Percentiles rank a stretch among this genome's conserved stretches.
These are phyloP conservation scores for Thaumatotibia leucotreta DNA, from an alignment of 1,140 invertebrate species.

Conservation along the genomic window DNA sequence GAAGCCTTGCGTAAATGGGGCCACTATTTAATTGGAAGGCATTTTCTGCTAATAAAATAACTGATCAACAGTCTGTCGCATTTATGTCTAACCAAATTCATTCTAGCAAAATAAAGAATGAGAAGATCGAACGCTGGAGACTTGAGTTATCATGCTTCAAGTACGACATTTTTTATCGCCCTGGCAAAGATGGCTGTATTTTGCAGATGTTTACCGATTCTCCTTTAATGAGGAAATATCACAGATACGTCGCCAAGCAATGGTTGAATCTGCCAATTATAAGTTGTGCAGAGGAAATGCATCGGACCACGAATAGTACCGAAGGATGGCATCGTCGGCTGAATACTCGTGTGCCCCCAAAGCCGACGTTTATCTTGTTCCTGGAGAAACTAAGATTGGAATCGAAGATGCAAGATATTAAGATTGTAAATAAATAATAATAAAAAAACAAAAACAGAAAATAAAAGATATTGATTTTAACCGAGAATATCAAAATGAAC, in stretches of 20 bases:
- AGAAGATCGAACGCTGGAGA: slow-evolving; percentile 16
- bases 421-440: neutral
- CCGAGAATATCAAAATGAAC: no score
- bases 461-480: no score
- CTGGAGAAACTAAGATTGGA: neutral
- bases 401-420: neutral
- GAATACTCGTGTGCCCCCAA: neutral
- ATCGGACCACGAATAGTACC: neutral
- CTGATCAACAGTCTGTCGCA: slow-evolving; percentile 14
- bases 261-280: neutral
- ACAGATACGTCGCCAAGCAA: neutral
- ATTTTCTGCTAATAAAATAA: slow-evolving; percentile 15
- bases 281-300: neutral
- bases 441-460: no score
- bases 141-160: slow-evolving; percentile 15
- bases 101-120: slow-evolving; percentile 16
- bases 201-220: no score
- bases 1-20: neutral
- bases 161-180: slow-evolving; percentile 23
- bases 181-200: slow-evolving; percentile 20
- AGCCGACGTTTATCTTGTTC: neutral
- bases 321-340: neutral
- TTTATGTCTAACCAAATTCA: slow-evolving; percentile 14
- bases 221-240: neutral
- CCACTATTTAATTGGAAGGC: neutral